These are phyloP conservation scores for Poeciliopsis occidentalis DNA, from an alignment of 2,113 vertebrate species.

Conservation along the genomic window DNA sequence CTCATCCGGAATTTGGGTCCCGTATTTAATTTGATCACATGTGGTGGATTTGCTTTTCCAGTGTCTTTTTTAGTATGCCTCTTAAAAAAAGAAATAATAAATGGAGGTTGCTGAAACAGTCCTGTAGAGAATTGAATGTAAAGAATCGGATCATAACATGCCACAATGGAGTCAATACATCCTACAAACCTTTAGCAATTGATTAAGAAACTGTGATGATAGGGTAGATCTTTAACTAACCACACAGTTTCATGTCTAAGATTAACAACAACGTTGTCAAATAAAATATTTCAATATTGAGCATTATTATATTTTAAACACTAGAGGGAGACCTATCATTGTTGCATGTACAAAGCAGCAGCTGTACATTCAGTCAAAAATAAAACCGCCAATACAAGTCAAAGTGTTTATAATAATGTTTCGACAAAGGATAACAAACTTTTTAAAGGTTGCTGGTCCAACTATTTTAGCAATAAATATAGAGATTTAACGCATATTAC, in stretches of 20 bases:
- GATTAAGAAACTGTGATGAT: slow-evolving; percentile 5
- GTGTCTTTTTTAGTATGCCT: neutral
- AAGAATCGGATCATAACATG: too few relatives aligned
- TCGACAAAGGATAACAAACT: slow-evolving; percentile 23
- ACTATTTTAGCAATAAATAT: slow-evolving; percentile 74
- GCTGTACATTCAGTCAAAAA: slow-evolving; percentile 31
- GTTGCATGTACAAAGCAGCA: slow-evolving; percentile 37
- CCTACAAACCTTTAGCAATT: neutral
- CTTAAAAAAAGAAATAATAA: neutral
- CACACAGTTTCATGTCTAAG: neutral
- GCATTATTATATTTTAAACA: slow-evolving; percentile 41
- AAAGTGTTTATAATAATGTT: slow-evolving; percentile 25
- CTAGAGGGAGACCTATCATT: slow-evolving; percentile 72
- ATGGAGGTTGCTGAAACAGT: neutral
- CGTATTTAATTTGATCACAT: neutral
- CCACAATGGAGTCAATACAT: neutral
- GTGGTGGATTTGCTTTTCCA: neutral
- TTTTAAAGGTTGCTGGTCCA: slow-evolving; percentile 47
- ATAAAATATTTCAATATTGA: slow-evolving; percentile 2
- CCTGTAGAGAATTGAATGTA: neutral
- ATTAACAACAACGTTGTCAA: neutral
- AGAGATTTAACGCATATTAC: slow-evolving; percentile 51
- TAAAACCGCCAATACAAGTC: slow-evolving; percentile 6
- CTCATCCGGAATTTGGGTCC: neutral
- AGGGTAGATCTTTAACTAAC: neutral